phyloP scores from a whole-genome alignment of 2,797 vertebrate species.

The Caiman crocodilus region DNA sequence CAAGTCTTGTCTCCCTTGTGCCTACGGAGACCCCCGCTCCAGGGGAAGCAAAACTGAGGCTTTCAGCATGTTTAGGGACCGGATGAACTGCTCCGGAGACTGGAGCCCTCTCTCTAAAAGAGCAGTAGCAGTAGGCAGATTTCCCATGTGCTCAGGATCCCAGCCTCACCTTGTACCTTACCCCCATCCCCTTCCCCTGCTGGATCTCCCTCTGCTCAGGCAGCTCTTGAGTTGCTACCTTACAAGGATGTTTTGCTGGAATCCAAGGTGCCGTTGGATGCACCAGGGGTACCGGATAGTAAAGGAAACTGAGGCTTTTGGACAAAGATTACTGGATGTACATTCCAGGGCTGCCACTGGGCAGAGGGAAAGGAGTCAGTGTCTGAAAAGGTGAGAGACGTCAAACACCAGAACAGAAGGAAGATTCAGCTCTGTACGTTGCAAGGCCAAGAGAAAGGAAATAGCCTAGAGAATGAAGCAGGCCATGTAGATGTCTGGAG shows the following conservation, averaged over 20 bases:
- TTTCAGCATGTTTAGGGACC: not conserved
- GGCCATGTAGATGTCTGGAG: not conserved
- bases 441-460: not conserved
- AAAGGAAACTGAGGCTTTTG: not conserved
- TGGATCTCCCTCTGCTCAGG: not conserved
- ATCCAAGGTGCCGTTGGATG: not conserved
- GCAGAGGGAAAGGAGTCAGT: not conserved
- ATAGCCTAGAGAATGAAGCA: not conserved
- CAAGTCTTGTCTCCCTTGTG: not conserved
- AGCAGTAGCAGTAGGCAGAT: not conserved
- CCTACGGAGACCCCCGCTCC: not conserved
- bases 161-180: not conserved
- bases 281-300: not conserved
- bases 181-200: too few relatives aligned
- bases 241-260: not conserved
- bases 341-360: not conserved
- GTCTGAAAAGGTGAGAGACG: not conserved
- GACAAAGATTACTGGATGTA: not conserved
- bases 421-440: not conserved
- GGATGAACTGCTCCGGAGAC: not conserved
- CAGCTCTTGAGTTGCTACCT: not conserved
- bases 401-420: not conserved
- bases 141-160: not conserved
- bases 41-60: not conserved
- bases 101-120: not conserved